Conservation (phyloP, 2,113 vertebrate species). For the Rhegmatorhina hoffmannsi region DNA sequence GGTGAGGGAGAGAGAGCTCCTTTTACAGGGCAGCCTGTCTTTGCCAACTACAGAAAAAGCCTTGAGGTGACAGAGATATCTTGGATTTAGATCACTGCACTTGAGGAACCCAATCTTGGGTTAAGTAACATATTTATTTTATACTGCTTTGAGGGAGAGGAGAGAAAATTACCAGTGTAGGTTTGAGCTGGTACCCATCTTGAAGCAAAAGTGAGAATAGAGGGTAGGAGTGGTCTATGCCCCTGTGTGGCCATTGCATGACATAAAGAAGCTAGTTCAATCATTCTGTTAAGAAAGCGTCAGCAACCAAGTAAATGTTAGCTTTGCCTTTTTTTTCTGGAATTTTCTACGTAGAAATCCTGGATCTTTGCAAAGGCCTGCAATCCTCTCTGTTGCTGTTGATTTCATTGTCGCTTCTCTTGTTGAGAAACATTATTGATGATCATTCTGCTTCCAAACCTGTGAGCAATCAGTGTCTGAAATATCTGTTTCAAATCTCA, state of each 20-base stretch:
- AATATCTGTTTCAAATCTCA: conserved; percentile 23
- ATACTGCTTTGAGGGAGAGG: background rate
- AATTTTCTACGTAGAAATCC: background rate
- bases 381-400: background rate
- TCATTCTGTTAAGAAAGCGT: background rate
- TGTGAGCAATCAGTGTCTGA: background rate
- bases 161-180: background rate
- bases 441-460: background rate
- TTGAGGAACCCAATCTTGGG: background rate
- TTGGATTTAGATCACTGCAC: background rate
- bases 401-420: conserved; percentile 36
- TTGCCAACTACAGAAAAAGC: background rate
- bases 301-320: background rate
- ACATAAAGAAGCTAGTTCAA: background rate
- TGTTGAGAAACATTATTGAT: background rate
- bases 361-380: background rate
- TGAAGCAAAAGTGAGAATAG: background rate
- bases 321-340: background rate
- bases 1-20: background rate
- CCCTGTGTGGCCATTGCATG: background rate
- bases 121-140: background rate
- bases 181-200: background rate
- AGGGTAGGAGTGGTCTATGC: background rate
- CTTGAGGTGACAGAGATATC: background rate
- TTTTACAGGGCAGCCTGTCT: background rate